A percentile compares a stretch with the other conserved stretches of the same genome.
phyloP scores from a whole-genome alignment of 2,888 invertebrate species.

The Conchocele bisecta region DNA sequence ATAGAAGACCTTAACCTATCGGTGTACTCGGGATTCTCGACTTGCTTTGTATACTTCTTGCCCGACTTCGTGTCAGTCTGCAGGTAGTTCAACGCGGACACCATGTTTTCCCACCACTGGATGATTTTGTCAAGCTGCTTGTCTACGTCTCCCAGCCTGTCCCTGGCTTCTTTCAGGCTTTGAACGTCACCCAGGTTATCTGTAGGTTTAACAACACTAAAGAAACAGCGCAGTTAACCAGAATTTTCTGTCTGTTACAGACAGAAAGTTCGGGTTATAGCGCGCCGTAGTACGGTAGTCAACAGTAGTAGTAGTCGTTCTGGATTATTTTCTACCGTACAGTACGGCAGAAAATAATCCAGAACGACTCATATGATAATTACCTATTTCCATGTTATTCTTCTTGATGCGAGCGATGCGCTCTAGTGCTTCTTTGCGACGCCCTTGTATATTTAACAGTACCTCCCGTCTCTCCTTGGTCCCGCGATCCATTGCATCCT shows the following conservation, averaged over 20 bases:
- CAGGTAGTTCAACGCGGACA: conserved; percentile 20
- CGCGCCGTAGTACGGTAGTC: too few species aligned
- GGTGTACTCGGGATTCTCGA: conserved; percentile 28
- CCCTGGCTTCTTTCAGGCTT: conserved; percentile 22
- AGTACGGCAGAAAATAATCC: too few species aligned
- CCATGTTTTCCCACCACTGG: conserved; percentile 36
- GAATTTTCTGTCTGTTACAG: too few species aligned
- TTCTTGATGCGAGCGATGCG: too few species aligned
- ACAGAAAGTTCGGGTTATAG: too few species aligned
- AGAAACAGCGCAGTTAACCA: too few species aligned
- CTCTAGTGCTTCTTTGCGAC: conserved; percentile 8
- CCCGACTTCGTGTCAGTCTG: conserved; percentile 20
- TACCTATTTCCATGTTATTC: too few species aligned
- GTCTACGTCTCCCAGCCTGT: conserved; percentile 28
- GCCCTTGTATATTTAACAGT: background rate
- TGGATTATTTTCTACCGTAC: too few species aligned
- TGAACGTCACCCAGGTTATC: conserved; percentile 18
- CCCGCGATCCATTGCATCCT: background rate
- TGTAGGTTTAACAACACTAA: too few species aligned
- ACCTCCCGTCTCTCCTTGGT: conserved; percentile 8
- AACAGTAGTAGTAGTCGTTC: too few species aligned
- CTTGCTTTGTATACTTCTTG: conserved; percentile 19
- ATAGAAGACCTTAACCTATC: conserved; percentile 32
- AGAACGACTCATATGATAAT: too few species aligned
- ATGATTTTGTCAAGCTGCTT: conserved; percentile 25